These are phyloP conservation scores for Theropithecus gelada DNA, from an alignment of 2,113 vertebrate species.

Conservation along the genomic window DNA sequence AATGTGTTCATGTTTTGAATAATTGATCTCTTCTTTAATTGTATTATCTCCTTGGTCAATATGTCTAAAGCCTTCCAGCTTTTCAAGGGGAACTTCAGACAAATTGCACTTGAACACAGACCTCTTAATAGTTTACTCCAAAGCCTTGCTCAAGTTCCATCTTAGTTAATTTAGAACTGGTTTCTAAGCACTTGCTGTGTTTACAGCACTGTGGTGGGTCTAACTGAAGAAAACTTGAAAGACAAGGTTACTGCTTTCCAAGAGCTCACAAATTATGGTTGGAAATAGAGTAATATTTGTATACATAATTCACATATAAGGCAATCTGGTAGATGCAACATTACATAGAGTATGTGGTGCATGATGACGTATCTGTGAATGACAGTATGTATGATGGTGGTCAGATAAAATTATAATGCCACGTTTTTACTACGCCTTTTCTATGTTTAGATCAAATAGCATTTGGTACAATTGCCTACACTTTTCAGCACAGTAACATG, in stretches of 20 bases:
- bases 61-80: neutral
- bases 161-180: neutral
- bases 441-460: neutral
- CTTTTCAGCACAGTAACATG: neutral
- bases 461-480: neutral
- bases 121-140: neutral
- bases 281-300: neutral
- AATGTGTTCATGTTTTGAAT: neutral
- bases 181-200: neutral
- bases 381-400: neutral
- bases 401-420: neutral
- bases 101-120: neutral
- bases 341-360: neutral
- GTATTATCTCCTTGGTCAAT: neutral
- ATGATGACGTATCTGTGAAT: neutral
- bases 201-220: neutral
- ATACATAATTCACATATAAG: neutral
- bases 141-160: neutral
- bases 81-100: slow-evolving; percentile 16
- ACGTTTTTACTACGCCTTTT: neutral
- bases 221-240: neutral
- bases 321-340: neutral
- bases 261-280: neutral
- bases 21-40: neutral
- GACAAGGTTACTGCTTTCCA: neutral